Evolutionary conservation across 2,888 invertebrate genomes (phyloP).

Genomic region (Agapetus fuscipes): DNA sequence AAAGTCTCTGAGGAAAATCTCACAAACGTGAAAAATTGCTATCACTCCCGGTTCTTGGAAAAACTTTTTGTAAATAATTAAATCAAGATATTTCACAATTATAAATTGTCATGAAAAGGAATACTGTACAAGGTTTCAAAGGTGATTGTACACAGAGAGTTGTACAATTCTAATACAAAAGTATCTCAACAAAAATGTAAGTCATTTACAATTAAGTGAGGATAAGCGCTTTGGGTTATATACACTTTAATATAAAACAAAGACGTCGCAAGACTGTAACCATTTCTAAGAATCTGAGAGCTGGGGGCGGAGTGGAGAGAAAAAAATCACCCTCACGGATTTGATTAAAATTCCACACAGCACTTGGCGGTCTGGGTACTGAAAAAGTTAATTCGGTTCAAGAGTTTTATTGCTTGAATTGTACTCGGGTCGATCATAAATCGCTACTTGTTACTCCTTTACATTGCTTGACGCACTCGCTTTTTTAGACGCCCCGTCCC

Average conservation of each 20-base stretch:
- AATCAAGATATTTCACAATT: too few relatives aligned
- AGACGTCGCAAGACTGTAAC: constrained; percentile 8
- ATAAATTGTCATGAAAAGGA: too few relatives aligned
- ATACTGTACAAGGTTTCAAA: too few relatives aligned
- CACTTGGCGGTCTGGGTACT: constrained; percentile 9
- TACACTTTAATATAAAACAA: too few relatives aligned
- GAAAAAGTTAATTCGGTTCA: constrained; percentile 21
- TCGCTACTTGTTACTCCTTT: constrained; percentile 19
- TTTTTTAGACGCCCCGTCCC: constrained; percentile 5
- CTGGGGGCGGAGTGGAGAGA: neutral
- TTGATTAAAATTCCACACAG: constrained; percentile 20
- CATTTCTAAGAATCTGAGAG: neutral
- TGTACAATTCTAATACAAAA: too few relatives aligned
- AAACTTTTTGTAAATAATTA: too few relatives aligned
- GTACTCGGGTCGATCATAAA: constrained; percentile 20
- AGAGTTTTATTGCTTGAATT: constrained; percentile 20
- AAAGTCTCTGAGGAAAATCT: neutral
- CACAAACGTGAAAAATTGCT: neutral
- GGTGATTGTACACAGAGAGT: too few relatives aligned
- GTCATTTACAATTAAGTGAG: too few relatives aligned
- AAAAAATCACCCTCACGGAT: constrained; percentile 12
- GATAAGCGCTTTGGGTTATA: too few relatives aligned
- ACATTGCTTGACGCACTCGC: constrained; percentile 13
- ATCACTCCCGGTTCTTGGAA: too few relatives aligned
- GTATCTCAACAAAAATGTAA: too few relatives aligned